Evolutionary conservation across 2,888 invertebrate genomes (phyloP).

Genomic region (Papilio elwesi): DNA sequence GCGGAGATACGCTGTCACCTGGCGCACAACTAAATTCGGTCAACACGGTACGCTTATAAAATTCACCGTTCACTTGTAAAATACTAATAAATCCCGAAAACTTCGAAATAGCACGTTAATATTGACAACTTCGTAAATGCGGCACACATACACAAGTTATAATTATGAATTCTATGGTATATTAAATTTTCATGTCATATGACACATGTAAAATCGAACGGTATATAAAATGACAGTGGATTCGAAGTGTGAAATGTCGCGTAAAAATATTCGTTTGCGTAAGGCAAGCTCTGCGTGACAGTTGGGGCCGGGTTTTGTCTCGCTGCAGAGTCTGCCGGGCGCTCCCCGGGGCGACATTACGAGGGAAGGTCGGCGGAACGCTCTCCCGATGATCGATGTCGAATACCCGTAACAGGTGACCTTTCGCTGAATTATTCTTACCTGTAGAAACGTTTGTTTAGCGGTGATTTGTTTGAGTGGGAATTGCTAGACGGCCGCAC

Average conservation of each 20-base stretch:
- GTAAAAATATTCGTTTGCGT: constrained; percentile 66
- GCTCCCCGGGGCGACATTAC: constrained; percentile 79
- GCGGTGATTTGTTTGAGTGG: constrained; percentile 79
- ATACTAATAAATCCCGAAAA: constrained; percentile 76
- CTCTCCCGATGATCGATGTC: constrained; percentile 83
- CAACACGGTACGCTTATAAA: constrained; percentile 75
- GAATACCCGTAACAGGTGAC: constrained; percentile 82
- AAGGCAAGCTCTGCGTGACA: constrained; percentile 72
- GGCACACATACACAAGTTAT: constrained; percentile 60
- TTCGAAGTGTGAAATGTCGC: constrained; percentile 55
- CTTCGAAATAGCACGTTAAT: constrained; percentile 78
- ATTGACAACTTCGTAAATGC: constrained; percentile 71
- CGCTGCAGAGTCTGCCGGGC: constrained; percentile 61
- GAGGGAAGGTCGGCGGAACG: constrained; percentile 75
- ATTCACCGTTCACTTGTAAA: constrained; percentile 65
- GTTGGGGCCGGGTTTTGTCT: constrained; percentile 71
- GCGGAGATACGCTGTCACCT: constrained; percentile 77
- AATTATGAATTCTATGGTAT: constrained; percentile 70
- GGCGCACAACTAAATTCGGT: constrained; percentile 66
- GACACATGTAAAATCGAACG: constrained; percentile 49
- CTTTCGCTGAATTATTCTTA: constrained; percentile 82
- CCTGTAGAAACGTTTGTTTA: constrained; percentile 81
- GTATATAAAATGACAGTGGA: constrained; percentile 40
- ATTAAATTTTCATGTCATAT: constrained; percentile 70
- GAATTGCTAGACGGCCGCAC: constrained; percentile 69